These are phyloP conservation scores for Timandra comae DNA, from an alignment of 2,888 invertebrate genomes.

Conservation along the genomic window DNA sequence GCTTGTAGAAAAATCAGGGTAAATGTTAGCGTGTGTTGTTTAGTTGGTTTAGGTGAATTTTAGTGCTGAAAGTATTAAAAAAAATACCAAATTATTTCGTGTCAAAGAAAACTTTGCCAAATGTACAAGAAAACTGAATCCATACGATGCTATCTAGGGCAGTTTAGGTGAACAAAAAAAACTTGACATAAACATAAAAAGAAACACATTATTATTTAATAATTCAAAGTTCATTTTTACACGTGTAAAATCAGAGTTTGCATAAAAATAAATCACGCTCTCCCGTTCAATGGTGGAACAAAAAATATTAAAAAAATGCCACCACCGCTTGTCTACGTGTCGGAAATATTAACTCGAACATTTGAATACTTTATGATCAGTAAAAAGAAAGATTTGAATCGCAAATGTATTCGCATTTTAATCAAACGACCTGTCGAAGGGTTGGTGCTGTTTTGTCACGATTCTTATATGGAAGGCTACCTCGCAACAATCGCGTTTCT, in stretches of 20 bases:
- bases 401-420: conserved; percentile 71
- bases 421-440: conserved; percentile 48
- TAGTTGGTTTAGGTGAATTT: too few relatives aligned
- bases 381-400: conserved; percentile 72
- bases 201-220: conserved; percentile 13
- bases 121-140: too few relatives aligned
- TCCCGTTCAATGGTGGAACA: conserved; percentile 23
- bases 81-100: too few relatives aligned
- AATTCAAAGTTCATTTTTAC: conserved; percentile 13
- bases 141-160: too few relatives aligned
- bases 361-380: conserved; percentile 75
- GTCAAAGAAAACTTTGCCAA: too few relatives aligned
- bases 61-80: too few relatives aligned
- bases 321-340: conserved; percentile 51
- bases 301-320: conserved; percentile 29
- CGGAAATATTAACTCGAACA: conserved; percentile 68
- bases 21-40: too few relatives aligned
- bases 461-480: conserved; percentile 9
- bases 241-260: conserved; percentile 34
- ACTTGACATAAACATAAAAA: too few relatives aligned
- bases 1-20: too few relatives aligned
- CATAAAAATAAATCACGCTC: conserved; percentile 44
- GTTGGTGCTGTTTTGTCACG: conserved; percentile 23
- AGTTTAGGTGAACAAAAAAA: too few relatives aligned
- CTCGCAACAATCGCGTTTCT: too few relatives aligned